Base-by-base conservation (phyloP, 2,888 invertebrate genomes). In the Lepetodrilus schrolli region DNA sequence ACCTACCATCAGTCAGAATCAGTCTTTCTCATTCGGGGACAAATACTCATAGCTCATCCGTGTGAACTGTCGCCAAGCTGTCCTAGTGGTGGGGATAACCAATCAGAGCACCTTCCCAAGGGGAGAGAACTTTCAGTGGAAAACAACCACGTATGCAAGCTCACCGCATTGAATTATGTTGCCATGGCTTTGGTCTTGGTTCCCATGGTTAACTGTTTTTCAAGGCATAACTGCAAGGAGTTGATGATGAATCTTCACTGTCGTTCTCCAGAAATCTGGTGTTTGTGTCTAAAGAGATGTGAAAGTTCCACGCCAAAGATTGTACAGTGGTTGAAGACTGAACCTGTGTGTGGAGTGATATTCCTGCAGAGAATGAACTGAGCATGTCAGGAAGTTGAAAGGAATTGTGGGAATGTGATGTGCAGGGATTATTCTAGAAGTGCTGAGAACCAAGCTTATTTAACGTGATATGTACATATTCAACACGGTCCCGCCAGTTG, bases 11-110 rank as follows among this genome's bases (percentile, higher is more conserved):
- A 78, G 70, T 68, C 70, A 75, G 73, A 78, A 76, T 38, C 81
- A 80, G 23, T 81, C 83, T 23, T 86, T 86, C 76, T 82, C 82
- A 23, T 86, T 86, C 71, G 86, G 85, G 10, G 86, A 86, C 69
- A 85, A 83, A 70, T 75, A 80, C 74, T 82, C 84, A 77, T 85
- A 85, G 85, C 78, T 76, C 72, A 68, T 26, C 34, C 5, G 21
- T 13, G 26, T 23, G 26, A 30, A 30, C 58, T 10, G n/a, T 58
- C 17, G n/a, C 17, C 43, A 43, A 43, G 13, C 43, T 43, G n/a
- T 17, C 43, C 0, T 43, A 17, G 13, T 43, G 13, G 43, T 8
- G 43, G 43, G 17, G 43, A 43, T 43, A 43, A 43, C n/a, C n/a
- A n/a, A n/a, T n/a, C n/a, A n/a, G n/a, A n/a, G n/a, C n/a, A n/a